phyloP scores from a whole-genome alignment of 2,797 vertebrate species.

The Hoplostethus mediterraneus region DNA sequence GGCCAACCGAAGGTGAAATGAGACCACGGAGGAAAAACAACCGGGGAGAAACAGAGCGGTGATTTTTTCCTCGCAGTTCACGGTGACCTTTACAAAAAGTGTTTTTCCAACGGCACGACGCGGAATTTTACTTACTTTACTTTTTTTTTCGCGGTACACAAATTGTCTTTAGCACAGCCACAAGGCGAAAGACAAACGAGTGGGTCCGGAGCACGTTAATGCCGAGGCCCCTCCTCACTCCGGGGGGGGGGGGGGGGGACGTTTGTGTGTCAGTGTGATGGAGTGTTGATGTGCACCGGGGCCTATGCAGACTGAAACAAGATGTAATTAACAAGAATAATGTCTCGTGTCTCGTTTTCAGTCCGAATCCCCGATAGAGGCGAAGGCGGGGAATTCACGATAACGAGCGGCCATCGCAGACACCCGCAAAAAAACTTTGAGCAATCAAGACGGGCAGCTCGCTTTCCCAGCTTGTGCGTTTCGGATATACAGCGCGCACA shows the following conservation, averaged over 20 bases:
- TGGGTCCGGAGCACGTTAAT: constrained; percentile 37
- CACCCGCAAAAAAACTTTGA: not conserved
- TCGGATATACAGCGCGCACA: not conserved
- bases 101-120: constrained; percentile 2
- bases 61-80: constrained; percentile 11
- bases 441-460: constrained; percentile 3
- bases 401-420: constrained; percentile 49
- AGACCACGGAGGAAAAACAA: constrained; percentile 27
- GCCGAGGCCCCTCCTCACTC: constrained; percentile 26
- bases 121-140: constrained; percentile 36
- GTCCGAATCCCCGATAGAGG: constrained; percentile 64
- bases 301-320: constrained; percentile 59
- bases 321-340: constrained; percentile 81
- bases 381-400: constrained; percentile 59
- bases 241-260: no score
- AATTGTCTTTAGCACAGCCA: constrained; percentile 23
- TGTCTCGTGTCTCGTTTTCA: constrained; percentile 72
- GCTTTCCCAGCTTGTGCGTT: not conserved
- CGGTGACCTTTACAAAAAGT: not conserved
- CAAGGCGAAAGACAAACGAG: constrained; percentile 35
- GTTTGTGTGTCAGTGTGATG: constrained; percentile 45
- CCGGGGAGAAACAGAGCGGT: not conserved
- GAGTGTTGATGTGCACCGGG: constrained; percentile 55
- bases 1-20: constrained; percentile 40
- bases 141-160: constrained; percentile 13